These are phyloP conservation scores for Macrosiphum euphorbiae DNA, from an alignment of 2,888 invertebrate species.

Conservation along the genomic window DNA sequence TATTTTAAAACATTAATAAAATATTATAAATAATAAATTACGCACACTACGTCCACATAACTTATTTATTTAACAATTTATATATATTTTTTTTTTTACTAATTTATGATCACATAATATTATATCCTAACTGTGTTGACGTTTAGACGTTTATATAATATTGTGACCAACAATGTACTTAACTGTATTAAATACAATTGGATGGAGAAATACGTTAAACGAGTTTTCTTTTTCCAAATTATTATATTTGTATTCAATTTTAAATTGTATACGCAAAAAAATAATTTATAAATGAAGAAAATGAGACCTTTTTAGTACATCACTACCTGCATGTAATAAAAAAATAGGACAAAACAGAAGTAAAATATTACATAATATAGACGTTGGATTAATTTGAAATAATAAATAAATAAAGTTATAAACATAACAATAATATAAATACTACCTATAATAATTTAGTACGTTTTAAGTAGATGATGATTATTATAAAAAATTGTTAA, in stretches of 20 bases:
- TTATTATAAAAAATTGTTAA: neutral
- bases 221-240: neutral
- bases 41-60: neutral
- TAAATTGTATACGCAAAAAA: slow-evolving; percentile 16
- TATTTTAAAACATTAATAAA: neutral
- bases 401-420: neutral
- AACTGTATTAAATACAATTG: neutral
- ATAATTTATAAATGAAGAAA: neutral
- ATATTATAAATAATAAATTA: neutral
- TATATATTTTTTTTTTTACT: too few relatives aligned
- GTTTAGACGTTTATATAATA: neutral
- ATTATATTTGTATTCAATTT: slow-evolving; percentile 32
- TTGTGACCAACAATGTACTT: neutral
- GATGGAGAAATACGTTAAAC: neutral
- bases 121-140: neutral
- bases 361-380: neutral
- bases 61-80: neutral
- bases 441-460: neutral
- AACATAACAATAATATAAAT: neutral
- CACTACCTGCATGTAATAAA: neutral
- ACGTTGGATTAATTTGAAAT: neutral
- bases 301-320: neutral
- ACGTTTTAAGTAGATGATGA: neutral
- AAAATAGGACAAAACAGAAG: neutral
- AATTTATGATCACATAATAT: neutral